Evolutionary conservation across 2,113 vertebrate species (phyloP).

Genomic region (Strix uralensis): DNA sequence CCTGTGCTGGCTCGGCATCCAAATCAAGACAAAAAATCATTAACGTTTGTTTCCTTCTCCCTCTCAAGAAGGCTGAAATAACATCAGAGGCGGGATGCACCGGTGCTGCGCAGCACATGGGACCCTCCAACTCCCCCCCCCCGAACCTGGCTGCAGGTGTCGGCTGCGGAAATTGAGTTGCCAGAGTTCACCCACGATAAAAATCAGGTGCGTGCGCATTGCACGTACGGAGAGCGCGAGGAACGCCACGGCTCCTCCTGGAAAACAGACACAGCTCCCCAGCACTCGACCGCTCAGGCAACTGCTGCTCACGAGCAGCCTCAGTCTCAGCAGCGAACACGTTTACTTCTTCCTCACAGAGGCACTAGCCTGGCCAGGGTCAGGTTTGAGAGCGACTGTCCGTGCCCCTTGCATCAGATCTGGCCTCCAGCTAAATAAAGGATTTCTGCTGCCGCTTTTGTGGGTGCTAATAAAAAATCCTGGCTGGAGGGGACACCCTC

Average conservation of each 20-base stretch:
- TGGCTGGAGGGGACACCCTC: too few relatives aligned
- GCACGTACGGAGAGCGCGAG: too few relatives aligned
- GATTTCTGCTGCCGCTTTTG: neutral
- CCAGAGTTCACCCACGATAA: neutral
- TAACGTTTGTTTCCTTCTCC: neutral
- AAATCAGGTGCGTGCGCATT: neutral
- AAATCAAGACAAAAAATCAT: neutral
- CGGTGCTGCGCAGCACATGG: neutral
- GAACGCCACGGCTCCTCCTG: neutral
- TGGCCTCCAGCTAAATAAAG: neutral
- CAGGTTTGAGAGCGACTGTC: neutral
- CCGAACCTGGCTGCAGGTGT: neutral
- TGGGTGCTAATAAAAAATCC: neutral
- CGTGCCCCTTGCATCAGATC: neutral
- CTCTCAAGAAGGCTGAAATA: neutral
- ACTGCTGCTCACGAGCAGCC: neutral
- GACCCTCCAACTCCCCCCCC: neutral
- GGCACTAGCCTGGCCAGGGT: neutral
- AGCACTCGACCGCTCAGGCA: neutral
- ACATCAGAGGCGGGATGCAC: neutral
- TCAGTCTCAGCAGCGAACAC: neutral
- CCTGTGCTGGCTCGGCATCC: neutral
- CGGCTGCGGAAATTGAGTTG: too few relatives aligned
- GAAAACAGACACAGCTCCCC: neutral
- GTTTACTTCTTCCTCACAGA: neutral